Evolutionary conservation across 2,113 vertebrate species (phyloP), one percentile per base, ranked within the genome.

Genomic region (Mellivora capensis): DNA sequence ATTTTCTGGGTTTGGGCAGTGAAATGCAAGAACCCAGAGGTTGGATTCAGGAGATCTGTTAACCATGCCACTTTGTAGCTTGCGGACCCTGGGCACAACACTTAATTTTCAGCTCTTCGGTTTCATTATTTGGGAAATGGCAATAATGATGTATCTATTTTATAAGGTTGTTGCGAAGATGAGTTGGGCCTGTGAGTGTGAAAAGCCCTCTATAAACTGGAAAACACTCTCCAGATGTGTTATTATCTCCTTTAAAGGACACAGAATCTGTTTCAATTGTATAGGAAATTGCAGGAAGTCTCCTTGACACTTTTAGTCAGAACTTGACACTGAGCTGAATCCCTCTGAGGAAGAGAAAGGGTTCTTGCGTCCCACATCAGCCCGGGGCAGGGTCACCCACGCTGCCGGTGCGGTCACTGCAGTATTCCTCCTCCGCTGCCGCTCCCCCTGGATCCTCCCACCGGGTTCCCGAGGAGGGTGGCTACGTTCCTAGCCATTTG

Each of bases 251-350:
- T 95, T 71, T 57, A 49, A 80, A 74, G 86, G 59, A 34, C n/a
- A 72, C 52, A 79, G 71, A 88, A 87, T 89, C 34, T 52, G 86
- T 77, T 96, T 76, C 31, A 52, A n/a, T 77, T 25, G 84, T 29
- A 39, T 4, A 64, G 64, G 37, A 62, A 64, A 69, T 17, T 62
- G 52, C 85, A 96, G 71, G 81, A 79, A 74, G 67, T 6, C 92
- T 93, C 52, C 91, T 83, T 74, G 95, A 96, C 96, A 97, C 89
- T 94, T 87, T 37, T 1, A 71, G 64, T 61, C 49, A 90, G 64
- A 97, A 88, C 91, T 96, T 97, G 94, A 97, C 96, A 87, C 85
- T 83, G 91, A 71, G 90, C 69, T 93, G 91, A 74, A 95, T 93
- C 67, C 62, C 31, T 27, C 37, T 13, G 67, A 61, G 39, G 27